Percentiles rank a stretch among this genome's conserved stretches.
These are phyloP conservation scores for Isoperla grammatica DNA, from an alignment of 2,888 invertebrate species.

Conservation along the genomic window DNA sequence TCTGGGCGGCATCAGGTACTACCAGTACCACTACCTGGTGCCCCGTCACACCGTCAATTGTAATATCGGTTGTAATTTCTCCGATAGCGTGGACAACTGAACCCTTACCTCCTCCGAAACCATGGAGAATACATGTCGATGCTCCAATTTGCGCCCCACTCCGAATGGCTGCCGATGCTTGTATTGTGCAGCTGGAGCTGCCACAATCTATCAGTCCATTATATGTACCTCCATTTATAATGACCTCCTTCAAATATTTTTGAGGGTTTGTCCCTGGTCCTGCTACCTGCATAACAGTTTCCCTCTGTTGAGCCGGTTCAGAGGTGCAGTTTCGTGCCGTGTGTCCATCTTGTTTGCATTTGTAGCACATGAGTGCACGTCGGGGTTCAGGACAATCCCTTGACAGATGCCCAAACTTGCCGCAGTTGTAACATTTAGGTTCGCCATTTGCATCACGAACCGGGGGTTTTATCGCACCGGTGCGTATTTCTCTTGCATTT, in stretches of 20 bases:
- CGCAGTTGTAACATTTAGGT: not conserved
- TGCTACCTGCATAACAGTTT: not conserved
- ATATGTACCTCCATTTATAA: not conserved
- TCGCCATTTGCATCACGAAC: too few relatives aligned
- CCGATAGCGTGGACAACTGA: not conserved
- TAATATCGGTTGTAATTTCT: not conserved
- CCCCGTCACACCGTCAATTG: not conserved
- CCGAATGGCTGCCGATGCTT: not conserved
- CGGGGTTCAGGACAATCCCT: not conserved
- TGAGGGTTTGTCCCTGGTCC: not conserved
- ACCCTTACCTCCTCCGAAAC: not conserved
- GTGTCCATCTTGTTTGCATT: not conserved
- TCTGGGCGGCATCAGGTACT: not conserved
- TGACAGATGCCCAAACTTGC: not conserved
- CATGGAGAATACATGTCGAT: not conserved
- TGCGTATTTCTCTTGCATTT: too few relatives aligned
- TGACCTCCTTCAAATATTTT: not conserved
- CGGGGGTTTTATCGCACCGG: too few relatives aligned
- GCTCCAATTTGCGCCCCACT: not conserved
- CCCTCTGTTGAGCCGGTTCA: not conserved
- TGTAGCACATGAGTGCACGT: not conserved
- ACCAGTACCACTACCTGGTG: not conserved
- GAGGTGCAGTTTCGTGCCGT: not conserved
- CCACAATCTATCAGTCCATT: constrained; percentile 1
- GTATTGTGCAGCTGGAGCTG: constrained; percentile 7